phyloP scores from a whole-genome alignment of 1,140 invertebrate species.

The Trypoxylus dichotomus region DNA sequence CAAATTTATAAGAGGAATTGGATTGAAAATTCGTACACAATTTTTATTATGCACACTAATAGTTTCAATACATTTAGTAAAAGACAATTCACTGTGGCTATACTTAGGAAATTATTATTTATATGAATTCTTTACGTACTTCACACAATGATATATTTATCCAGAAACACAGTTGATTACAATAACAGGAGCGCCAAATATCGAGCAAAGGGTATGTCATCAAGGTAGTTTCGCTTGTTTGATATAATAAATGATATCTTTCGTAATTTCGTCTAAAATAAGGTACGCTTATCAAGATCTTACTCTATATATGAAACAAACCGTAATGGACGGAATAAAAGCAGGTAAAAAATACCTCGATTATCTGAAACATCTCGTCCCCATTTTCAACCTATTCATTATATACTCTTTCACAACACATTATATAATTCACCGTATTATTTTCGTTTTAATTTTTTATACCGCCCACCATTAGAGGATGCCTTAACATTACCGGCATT shows the following conservation, averaged over 20 bases:
- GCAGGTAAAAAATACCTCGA: constrained; percentile 5
- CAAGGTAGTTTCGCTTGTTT: not conserved
- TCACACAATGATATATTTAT: no score
- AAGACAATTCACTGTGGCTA: no score
- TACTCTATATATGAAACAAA: not conserved
- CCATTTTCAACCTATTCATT: constrained; percentile 14
- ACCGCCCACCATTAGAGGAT: constrained; percentile 11
- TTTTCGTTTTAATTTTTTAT: constrained; percentile 23
- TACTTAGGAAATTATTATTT: no score
- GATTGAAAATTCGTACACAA: no score
- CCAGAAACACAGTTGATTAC: not conserved
- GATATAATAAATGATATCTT: not conserved
- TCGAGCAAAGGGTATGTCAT: not conserved
- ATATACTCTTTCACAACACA: constrained; percentile 16
- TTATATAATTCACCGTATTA: constrained; percentile 23
- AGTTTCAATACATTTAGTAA: no score
- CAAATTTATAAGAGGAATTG: no score
- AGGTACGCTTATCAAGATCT: not conserved
- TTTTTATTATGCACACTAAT: no score
- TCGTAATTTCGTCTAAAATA: not conserved
- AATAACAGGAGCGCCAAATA: not conserved
- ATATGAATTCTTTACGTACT: no score
- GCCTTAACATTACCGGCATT: not conserved
- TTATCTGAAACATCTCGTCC: constrained; percentile 10
- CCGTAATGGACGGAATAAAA: not conserved